These are phyloP conservation scores for Centropyge bicolor DNA, from an alignment of 2,797 vertebrate genomes.

Conservation along the genomic window DNA sequence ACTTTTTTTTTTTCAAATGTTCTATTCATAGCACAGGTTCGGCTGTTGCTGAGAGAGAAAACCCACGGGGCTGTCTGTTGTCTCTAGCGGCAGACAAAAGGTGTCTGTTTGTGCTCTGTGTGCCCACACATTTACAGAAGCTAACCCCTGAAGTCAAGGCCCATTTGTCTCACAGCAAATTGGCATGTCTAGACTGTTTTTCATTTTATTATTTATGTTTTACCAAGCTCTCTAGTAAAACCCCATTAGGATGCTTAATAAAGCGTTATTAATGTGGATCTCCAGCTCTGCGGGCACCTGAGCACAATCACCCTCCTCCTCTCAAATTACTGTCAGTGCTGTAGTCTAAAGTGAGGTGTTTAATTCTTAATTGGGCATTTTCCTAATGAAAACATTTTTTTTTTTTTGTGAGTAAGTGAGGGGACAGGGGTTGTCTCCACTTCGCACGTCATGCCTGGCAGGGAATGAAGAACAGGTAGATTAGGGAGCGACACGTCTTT, in stretches of 20 bases:
- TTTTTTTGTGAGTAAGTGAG: constrained; percentile 41
- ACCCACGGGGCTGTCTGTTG: constrained; percentile 34
- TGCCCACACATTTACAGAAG: constrained; percentile 54
- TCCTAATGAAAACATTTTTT: constrained; percentile 35
- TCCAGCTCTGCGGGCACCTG: constrained; percentile 36
- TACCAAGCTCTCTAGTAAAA: constrained; percentile 25
- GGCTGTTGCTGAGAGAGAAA: constrained; percentile 36
- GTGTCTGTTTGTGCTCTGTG: constrained; percentile 30
- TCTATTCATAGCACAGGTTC: constrained; percentile 47
- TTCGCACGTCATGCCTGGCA: constrained; percentile 45
- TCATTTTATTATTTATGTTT: constrained; percentile 37
- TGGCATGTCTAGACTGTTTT: constrained; percentile 43
- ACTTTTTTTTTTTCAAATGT: constrained; percentile 9
- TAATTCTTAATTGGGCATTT: constrained; percentile 54
- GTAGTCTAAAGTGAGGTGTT: constrained; percentile 30
- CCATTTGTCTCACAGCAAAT: constrained; percentile 51
- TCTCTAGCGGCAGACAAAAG: constrained; percentile 50
- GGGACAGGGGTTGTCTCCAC: constrained; percentile 44
- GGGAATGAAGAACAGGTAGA: constrained; percentile 57
- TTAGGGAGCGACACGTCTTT: constrained; percentile 13
- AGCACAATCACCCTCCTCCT: constrained; percentile 20
- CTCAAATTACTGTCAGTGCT: constrained; percentile 33
- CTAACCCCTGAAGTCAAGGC: constrained; percentile 49
- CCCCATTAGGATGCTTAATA: constrained; percentile 59
- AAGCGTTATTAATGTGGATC: constrained; percentile 55